These are phyloP conservation scores for Piezodorus guildinii DNA, from an alignment of 1,140 invertebrate genomes.

Conservation along the genomic window DNA sequence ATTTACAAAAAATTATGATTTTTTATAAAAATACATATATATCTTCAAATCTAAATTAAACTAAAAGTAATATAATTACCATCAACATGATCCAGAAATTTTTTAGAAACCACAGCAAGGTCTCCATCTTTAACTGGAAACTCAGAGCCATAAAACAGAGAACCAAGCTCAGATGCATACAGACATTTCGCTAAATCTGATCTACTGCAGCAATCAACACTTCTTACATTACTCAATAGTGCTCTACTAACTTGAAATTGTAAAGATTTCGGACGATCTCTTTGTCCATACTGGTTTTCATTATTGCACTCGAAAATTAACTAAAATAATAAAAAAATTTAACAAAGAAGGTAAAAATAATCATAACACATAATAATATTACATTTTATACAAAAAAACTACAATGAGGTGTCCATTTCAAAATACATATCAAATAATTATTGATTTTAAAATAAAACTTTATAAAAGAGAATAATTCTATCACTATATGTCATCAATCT, in stretches of 20 bases:
- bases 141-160: slow-evolving; percentile 56
- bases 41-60: too few relatives aligned
- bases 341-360: slow-evolving; percentile 2
- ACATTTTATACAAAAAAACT: too few relatives aligned
- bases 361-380: too few relatives aligned
- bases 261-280: slow-evolving; percentile 67
- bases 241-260: slow-evolving; percentile 71
- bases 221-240: slow-evolving; percentile 65
- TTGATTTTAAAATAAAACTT: too few relatives aligned
- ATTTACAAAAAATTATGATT: not conserved
- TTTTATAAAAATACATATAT: not conserved
- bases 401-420: too few relatives aligned
- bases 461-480: too few relatives aligned
- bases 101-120: slow-evolving; percentile 56
- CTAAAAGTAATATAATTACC: slow-evolving; percentile 36
- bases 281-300: slow-evolving; percentile 53
- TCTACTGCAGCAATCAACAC: slow-evolving; percentile 51
- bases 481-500: too few relatives aligned
- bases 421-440: too few relatives aligned
- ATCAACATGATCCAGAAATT: slow-evolving; percentile 59
- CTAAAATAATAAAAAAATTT: slow-evolving; percentile 35
- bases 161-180: slow-evolving; percentile 56
- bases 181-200: slow-evolving; percentile 60
- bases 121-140: slow-evolving; percentile 58
- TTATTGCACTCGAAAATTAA: slow-evolving; percentile 56